Percentiles rank a stretch among this genome's conserved stretches.
Conservation (phyloP, 2,797 vertebrate species). For the Coilia nasus region DNA sequence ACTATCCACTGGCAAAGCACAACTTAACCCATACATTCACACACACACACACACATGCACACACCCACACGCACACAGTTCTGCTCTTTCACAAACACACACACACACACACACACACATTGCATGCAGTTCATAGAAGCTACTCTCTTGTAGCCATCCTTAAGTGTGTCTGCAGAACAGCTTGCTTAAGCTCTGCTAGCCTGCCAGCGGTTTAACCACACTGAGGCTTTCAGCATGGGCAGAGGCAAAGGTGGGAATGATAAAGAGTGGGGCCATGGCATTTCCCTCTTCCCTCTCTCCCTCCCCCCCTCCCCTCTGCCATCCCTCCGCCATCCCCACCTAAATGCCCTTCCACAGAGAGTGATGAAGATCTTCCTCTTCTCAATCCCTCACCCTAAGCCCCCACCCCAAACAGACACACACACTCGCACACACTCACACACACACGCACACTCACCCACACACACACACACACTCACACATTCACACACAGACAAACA, state of each 20-base stretch:
- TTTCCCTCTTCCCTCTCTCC: no score
- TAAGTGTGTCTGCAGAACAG: constrained; percentile 53
- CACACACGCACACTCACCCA: background rate
- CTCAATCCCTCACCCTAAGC: background rate
- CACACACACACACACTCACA: no score
- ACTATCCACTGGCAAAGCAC: background rate
- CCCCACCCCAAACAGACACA: constrained; percentile 38
- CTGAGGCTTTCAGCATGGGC: constrained; percentile 61
- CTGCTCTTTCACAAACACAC: constrained; percentile 5
- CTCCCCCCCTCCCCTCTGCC: constrained; percentile 19
- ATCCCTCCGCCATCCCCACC: constrained; percentile 63
- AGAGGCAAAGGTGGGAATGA: constrained; percentile 49
- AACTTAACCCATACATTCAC: constrained; percentile 5
- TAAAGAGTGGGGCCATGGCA: constrained; percentile 70
- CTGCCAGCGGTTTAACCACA: constrained; percentile 20
- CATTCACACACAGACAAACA: no score
- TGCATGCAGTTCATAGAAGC: background rate
- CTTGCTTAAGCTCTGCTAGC: background rate
- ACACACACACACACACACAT: constrained; percentile 45
- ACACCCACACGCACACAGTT: no score
- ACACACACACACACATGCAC: no score
- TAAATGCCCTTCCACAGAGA: background rate
- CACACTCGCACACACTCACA: background rate
- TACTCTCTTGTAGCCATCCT: constrained; percentile 30
- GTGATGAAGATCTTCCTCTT: constrained; percentile 39